Evolutionary conservation across 2,888 invertebrate species (phyloP), one percentile per base, ranked within the genome.

Genomic region (Empis livida): DNA sequence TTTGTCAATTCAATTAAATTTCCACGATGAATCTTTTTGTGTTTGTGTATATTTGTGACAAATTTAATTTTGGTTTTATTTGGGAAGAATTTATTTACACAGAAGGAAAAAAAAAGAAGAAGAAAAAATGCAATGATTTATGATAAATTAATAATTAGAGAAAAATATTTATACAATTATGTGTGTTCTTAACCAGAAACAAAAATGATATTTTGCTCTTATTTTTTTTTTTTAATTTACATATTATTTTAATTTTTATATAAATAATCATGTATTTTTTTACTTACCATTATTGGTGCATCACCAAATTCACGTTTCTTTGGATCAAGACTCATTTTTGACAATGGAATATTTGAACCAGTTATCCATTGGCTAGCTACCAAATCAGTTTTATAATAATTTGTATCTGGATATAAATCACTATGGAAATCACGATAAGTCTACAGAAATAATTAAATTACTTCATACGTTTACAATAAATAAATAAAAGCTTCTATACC

Each of bases 401-500:
- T 73, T 1, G 95, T 96, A 49, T 92, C 92, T 1, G 95, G 95
- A 72, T 88, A 96, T 50, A 96, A 71, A 68, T 96, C 96, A 4
- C 84, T 82, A 70, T 96, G 95, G 66, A 92, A 96, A 57, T 96
- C 94, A 59, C 91, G 77, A 70, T 92, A 92, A 42, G 86, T 84
- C 88, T 90, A 61, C 32, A 68, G 65, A 44, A 42, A 44, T 54
- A 52, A 37, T 30, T n/a, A n/a, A n/a, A n/a, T n/a, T n/a, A n/a
- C n/a, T n/a, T n/a, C n/a, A n/a, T n/a, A n/a, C n/a, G 14, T 15
- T 30, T 35, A 30, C 2, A 20, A 5, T 5, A 51, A 23, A 46
- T 32, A 30, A 43, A 46, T 47, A 42, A 38, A 27, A 27, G 13
- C 20, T 10, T 27, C 14, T 38, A 14, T 59, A 91, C 90, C 78